These are phyloP conservation scores for Dicerorhinus sumatrensis DNA, from an alignment of 2,113 vertebrate species.

Conservation along the genomic window DNA sequence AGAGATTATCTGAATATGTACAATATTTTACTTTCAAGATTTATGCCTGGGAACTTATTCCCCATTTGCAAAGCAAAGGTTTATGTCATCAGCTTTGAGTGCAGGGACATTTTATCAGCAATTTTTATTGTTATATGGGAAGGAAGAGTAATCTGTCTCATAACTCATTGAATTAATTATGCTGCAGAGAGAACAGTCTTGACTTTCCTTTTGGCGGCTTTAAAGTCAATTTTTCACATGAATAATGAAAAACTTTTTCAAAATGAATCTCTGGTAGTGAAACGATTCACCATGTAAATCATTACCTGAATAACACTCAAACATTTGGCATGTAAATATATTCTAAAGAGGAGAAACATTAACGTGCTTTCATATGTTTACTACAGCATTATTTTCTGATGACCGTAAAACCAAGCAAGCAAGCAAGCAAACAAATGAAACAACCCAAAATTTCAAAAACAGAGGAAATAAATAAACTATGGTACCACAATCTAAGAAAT, in stretches of 20 bases:
- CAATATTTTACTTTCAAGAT: slow-evolving; percentile 29
- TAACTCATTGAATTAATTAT: slow-evolving; percentile 14
- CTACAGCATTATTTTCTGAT: slow-evolving; percentile 25
- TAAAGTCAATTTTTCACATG: slow-evolving; percentile 55
- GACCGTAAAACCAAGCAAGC: slow-evolving; percentile 32
- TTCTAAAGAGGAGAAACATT: slow-evolving; percentile 47
- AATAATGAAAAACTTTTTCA: slow-evolving; percentile 40
- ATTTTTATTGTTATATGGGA: slow-evolving; percentile 53
- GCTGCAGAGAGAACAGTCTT: neutral
- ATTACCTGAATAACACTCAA: slow-evolving; percentile 9
- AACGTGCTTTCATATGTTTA: slow-evolving; percentile 34
- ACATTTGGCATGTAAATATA: neutral
- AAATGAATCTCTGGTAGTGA: slow-evolving; percentile 32
- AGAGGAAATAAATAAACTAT: slow-evolving; percentile 45
- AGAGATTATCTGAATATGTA: neutral
- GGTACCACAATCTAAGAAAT: neutral
- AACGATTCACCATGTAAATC: slow-evolving; percentile 6
- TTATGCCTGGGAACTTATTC: neutral
- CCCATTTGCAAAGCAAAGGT: slow-evolving; percentile 41
- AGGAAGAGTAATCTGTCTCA: slow-evolving; percentile 5
- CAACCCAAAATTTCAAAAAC: neutral
- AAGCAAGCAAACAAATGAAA: neutral
- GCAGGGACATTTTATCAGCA: slow-evolving; percentile 48
- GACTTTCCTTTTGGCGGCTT: slow-evolving; percentile 51
- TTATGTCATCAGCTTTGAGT: neutral